Conservation (phyloP, 2,797 vertebrate species). For the Pseudochaenichthys georgianus region DNA sequence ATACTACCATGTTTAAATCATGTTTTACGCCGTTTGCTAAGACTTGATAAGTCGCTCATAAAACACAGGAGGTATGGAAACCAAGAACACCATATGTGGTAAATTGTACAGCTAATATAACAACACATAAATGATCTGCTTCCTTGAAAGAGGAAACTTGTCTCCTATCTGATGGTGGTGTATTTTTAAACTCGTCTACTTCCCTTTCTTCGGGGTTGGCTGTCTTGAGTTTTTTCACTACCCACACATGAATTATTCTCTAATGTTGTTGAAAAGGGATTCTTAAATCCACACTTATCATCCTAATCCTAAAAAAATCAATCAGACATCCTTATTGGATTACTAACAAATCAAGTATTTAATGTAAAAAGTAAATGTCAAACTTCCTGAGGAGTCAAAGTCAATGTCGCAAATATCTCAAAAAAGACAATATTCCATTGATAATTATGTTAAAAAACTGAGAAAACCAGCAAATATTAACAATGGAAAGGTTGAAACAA, state of each 20-base stretch:
- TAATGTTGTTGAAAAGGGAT: background rate
- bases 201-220: background rate
- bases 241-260: background rate
- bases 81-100: too few relatives aligned
- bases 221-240: rapidly evolving
- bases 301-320: background rate
- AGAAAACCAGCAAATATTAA: constrained; percentile 1
- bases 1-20: too few relatives aligned
- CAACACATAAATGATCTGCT: background rate
- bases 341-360: background rate
- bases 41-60: too few relatives aligned
- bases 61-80: too few relatives aligned
- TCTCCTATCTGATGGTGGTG: background rate
- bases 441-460: background rate
- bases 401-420: background rate
- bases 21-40: too few relatives aligned
- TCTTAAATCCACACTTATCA: background rate
- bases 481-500: background rate
- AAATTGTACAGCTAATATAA: too few relatives aligned
- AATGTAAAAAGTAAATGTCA: background rate
- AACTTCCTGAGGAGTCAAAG: too few relatives aligned
- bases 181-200: background rate
- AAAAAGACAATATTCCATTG: background rate
- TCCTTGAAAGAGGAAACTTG: background rate
- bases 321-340: background rate